phyloP scores from a whole-genome alignment of 2,888 invertebrate genomes.

The Serripes groenlandicus region DNA sequence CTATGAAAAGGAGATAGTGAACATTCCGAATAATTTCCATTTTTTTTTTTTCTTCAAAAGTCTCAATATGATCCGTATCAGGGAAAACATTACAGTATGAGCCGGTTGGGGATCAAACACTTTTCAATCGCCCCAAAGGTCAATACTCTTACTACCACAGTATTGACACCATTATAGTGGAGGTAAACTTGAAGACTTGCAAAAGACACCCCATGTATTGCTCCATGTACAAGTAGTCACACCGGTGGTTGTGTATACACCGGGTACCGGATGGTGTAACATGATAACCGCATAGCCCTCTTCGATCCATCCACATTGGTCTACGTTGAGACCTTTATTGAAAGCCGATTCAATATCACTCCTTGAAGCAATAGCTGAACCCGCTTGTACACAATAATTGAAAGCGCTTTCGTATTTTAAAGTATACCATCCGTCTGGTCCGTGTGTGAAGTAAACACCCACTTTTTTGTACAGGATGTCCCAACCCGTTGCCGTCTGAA shows the following conservation, averaged over 20 bases:
- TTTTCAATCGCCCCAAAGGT: too few relatives aligned
- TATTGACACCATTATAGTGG: too few relatives aligned
- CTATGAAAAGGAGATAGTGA: too few relatives aligned
- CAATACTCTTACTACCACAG: too few relatives aligned
- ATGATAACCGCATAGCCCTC: neutral
- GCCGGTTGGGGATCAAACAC: too few relatives aligned
- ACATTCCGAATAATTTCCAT: too few relatives aligned
- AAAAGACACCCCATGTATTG: conserved; percentile 1
- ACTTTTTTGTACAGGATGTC: neutral
- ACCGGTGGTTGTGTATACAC: neutral
- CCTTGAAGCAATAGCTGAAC: neutral
- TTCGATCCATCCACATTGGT: neutral
- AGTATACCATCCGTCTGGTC: neutral
- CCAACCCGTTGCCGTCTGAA: neutral
- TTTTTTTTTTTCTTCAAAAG: too few relatives aligned
- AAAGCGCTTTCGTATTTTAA: neutral
- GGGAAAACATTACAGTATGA: too few relatives aligned
- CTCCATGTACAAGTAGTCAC: conserved; percentile 1
- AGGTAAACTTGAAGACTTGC: too few relatives aligned
- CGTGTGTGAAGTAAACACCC: neutral
- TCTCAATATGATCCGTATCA: too few relatives aligned
- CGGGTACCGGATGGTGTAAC: conserved; percentile 2
- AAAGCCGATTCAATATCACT: neutral
- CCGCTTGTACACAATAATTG: neutral
- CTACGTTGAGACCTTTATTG: neutral